Evolutionary conservation across 2,797 vertebrate species (phyloP), one percentile per base, ranked within the genome.

Genomic region (Lithobates pipiens): DNA sequence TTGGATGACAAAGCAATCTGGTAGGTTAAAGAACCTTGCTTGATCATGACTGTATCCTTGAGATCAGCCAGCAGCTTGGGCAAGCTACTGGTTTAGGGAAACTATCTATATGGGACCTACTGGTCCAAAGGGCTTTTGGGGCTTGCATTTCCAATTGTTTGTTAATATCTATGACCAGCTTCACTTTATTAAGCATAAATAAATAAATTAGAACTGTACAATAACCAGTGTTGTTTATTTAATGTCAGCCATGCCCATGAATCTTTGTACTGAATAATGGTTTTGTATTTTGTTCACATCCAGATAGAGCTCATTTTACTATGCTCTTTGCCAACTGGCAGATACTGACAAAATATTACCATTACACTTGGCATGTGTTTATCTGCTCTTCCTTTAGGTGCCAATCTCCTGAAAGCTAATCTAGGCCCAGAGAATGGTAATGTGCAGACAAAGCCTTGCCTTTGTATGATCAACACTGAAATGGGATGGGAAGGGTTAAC

Each of bases 301-400:
- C 50, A 44, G 82, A 77, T 73, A 77, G 46, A 71, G 68, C 69
- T 84, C 83, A 63, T 72, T 84, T 84, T 61, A 77, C 74, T 72
- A 34, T 42, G 57, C 50, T 73, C 18, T 71, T 71, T 84, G 83
- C 83, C 83, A 84, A 65, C 50, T 84, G 83, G 83, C 83, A 84
- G 36, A 84, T 72, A 65, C 75, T 78, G 76, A 78, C 83, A 77
- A 65, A 84, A 84, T 84, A 77, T 84, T 84, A 84, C 83, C 54
- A 39, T 84, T 84, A 84, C 68, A 78, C 83, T 84, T 84, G 83
- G 83, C 83, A 72, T 77, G 68, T 84, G 75, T 84, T 84, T 84
- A 78, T 78, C 76, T 72, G 76, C 27, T 84, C 46, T 78, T 71
- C 68, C 76, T 84, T 46, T 72, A 72, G 83, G 68, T 84, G 83